phyloP scores from a whole-genome alignment of 2,888 invertebrate genomes.

The Protula sp. region DNA sequence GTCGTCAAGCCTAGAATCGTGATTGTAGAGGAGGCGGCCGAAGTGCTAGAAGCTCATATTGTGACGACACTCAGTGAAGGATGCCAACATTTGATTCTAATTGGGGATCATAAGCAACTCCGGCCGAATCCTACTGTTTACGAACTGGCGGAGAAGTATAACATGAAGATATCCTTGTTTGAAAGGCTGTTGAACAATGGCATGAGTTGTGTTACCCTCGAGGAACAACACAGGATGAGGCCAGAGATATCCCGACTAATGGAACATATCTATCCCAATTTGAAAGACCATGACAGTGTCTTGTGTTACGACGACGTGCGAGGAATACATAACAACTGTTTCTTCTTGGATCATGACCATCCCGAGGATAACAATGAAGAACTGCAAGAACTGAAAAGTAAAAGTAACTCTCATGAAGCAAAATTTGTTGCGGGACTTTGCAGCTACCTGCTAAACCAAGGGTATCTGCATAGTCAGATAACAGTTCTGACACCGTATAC shows the following conservation, averaged over 20 bases:
- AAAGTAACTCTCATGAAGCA: slow-evolving; percentile 43
- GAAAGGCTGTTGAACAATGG: slow-evolving; percentile 72
- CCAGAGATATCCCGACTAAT: slow-evolving; percentile 41
- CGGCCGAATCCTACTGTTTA: slow-evolving; percentile 69
- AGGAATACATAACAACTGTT: slow-evolving; percentile 38
- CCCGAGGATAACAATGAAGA: slow-evolving; percentile 27
- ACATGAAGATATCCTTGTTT: slow-evolving; percentile 74
- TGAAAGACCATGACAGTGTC: slow-evolving; percentile 37
- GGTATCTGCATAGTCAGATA: slow-evolving; percentile 35
- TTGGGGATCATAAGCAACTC: slow-evolving; percentile 78
- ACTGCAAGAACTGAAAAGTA: slow-evolving; percentile 30
- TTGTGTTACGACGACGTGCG: slow-evolving; percentile 27
- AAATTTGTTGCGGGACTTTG: slow-evolving; percentile 32
- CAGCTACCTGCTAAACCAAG: slow-evolving; percentile 41
- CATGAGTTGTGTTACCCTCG: slow-evolving; percentile 60
- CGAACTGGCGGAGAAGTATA: slow-evolving; percentile 63
- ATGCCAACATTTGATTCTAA: slow-evolving; percentile 76
- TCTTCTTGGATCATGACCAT: slow-evolving; percentile 38
- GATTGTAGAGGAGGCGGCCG: slow-evolving; percentile 80
- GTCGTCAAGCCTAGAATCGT: slow-evolving; percentile 51
- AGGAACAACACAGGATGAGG: slow-evolving; percentile 59
- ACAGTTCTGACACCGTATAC: slow-evolving; percentile 49
- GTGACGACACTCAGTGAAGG: slow-evolving; percentile 68
- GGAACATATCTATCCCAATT: slow-evolving; percentile 36
- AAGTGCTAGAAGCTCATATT: slow-evolving; percentile 80